Evolutionary conservation across 2,888 invertebrate genomes (phyloP).

Genomic region (Caenorhabditis wallacei): DNA sequence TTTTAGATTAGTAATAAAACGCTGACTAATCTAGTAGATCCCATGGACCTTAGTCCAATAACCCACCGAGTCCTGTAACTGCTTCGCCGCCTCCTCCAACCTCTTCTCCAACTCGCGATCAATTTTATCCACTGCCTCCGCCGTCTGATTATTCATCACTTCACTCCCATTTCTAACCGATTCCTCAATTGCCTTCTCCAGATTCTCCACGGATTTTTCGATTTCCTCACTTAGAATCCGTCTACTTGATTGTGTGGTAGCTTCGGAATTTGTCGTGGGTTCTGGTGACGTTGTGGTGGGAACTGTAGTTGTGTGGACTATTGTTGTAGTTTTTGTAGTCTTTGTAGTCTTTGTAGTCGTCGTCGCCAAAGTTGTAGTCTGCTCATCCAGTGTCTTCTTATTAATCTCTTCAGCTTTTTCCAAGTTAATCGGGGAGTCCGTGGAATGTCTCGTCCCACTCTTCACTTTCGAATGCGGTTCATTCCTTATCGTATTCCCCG

Average conservation of each 20-base stretch:
- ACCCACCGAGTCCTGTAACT: constrained; percentile 61
- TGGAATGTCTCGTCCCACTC: constrained; percentile 53
- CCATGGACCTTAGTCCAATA: too few species aligned
- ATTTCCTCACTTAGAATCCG: constrained; percentile 51
- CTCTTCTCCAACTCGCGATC: constrained; percentile 41
- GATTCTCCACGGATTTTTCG: constrained; percentile 52
- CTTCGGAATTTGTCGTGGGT: not conserved
- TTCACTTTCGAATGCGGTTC: constrained; percentile 49
- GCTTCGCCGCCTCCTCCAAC: constrained; percentile 54
- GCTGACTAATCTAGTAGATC: too few species aligned
- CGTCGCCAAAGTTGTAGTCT: not conserved
- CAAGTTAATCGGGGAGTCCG: constrained; percentile 52
- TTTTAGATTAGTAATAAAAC: too few species aligned
- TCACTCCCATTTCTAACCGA: constrained; percentile 33
- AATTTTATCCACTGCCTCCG: constrained; percentile 17
- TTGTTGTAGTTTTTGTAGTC: not conserved
- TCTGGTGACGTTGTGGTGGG: not conserved
- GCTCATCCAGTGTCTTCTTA: constrained; percentile 22
- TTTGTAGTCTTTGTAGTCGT: not conserved
- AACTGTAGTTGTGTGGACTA: not conserved
- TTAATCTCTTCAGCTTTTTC: constrained; percentile 61
- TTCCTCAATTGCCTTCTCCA: constrained; percentile 56
- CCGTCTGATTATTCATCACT: constrained; percentile 17
- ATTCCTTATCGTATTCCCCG: constrained; percentile 28
- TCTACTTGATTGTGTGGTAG: not conserved